A percentile compares a stretch with the other conserved stretches of the same genome.
phyloP scores from a whole-genome alignment of 2,888 invertebrate genomes.

The Tetragonisca angustula region DNA sequence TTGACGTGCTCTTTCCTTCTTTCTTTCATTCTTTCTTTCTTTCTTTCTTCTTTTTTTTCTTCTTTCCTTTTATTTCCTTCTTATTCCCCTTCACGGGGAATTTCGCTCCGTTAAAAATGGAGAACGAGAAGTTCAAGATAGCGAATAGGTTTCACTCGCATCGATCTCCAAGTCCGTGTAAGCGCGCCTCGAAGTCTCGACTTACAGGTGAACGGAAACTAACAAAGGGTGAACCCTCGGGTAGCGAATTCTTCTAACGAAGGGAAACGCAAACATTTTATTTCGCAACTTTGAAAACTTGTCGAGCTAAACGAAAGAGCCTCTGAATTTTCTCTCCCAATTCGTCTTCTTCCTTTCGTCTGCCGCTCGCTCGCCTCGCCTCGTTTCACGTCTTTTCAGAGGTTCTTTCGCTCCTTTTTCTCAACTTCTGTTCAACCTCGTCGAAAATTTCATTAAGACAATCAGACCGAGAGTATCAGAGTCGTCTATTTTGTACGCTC shows the following conservation, averaged over 20 bases:
- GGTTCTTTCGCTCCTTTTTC: not conserved
- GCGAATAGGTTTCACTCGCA: not conserved
- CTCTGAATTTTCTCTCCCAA: conserved; percentile 12
- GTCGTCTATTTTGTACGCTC: conserved; percentile 2
- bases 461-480: conserved; percentile 1
- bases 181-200: not conserved
- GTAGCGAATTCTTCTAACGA: conserved; percentile 43
- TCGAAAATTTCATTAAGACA: conserved; percentile 36
- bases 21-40: no score
- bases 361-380: not conserved
- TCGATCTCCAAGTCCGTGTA: conserved; percentile 8
- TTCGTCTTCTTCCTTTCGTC: not conserved
- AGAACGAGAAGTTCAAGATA: not conserved
- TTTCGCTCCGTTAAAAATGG: conserved; percentile 11
- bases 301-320: conserved; percentile 12
- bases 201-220: conserved; percentile 18
- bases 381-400: not conserved
- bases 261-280: conserved; percentile 52
- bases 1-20: not conserved
- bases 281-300: conserved; percentile 42
- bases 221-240: conserved; percentile 22
- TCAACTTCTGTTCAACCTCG: not conserved
- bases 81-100: not conserved
- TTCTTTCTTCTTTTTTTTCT: no score
- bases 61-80: not conserved